phyloP scores from a whole-genome alignment of 2,888 invertebrate species.

The Hofmannophila pseudospretella region DNA sequence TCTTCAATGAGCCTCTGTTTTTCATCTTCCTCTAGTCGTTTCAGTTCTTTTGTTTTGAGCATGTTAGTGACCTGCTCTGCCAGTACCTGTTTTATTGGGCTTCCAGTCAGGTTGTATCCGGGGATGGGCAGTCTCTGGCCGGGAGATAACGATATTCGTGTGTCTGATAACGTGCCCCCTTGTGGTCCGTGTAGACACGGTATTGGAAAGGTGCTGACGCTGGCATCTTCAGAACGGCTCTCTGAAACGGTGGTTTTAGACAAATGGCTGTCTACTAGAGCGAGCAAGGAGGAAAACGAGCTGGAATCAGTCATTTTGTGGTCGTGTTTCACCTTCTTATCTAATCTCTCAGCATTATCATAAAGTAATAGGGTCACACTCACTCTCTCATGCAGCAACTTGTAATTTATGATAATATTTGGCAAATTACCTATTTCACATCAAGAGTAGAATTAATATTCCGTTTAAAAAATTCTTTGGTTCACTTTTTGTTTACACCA shows the following conservation, averaged over 20 bases:
- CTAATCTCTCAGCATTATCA: too few species aligned
- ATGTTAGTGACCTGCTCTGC: constrained; percentile 58
- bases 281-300: constrained; percentile 54
- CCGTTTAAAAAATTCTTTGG: too few species aligned
- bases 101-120: constrained; percentile 32
- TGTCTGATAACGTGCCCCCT: constrained; percentile 33
- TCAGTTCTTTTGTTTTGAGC: constrained; percentile 55
- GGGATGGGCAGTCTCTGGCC: constrained; percentile 41
- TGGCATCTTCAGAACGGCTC: constrained; percentile 24
- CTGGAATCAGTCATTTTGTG: constrained; percentile 48
- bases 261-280: constrained; percentile 58
- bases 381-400: too few species aligned
- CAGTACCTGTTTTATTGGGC: constrained; percentile 41
- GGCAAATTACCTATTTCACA: too few species aligned
- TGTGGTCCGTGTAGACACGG: constrained; percentile 20
- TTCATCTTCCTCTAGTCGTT: constrained; percentile 39
- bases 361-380: too few species aligned
- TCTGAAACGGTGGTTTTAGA: constrained; percentile 47
- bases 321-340: too few species aligned
- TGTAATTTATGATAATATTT: too few species aligned
- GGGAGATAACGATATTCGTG: constrained; percentile 27
- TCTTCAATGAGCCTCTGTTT: constrained; percentile 35
- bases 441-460: too few species aligned
- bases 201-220: constrained; percentile 23
- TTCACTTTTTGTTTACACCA: too few species aligned